phyloP scores from a whole-genome alignment of 2,888 invertebrate species.

The Mylabris sibirica region DNA sequence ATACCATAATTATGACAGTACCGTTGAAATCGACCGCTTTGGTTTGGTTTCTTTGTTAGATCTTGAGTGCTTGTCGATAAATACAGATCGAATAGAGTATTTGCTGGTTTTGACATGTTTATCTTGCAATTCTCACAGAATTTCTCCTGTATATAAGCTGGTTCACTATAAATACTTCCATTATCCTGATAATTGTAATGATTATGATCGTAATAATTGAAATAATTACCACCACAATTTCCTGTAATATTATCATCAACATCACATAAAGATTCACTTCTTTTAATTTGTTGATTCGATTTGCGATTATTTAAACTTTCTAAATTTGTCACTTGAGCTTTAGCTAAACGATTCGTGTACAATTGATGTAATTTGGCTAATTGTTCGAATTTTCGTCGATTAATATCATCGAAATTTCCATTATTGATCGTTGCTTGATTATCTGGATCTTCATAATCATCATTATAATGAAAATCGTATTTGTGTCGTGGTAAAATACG shows the following conservation, averaged over 20 bases:
- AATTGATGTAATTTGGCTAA: slow-evolving; percentile 82
- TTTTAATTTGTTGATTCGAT: slow-evolving; percentile 61
- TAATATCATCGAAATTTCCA: slow-evolving; percentile 55
- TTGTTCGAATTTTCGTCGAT: slow-evolving; percentile 76
- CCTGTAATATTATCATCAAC: slow-evolving; percentile 71
- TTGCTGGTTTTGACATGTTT: slow-evolving; percentile 73
- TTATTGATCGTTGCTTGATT: slow-evolving; percentile 52
- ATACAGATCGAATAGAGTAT: slow-evolving; percentile 67
- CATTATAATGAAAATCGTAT: slow-evolving; percentile 67
- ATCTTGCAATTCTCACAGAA: slow-evolving; percentile 80
- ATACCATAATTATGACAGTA: slow-evolving; percentile 65
- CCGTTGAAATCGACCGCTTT: slow-evolving; percentile 68
- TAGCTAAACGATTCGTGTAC: slow-evolving; percentile 79
- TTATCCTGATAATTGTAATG: slow-evolving; percentile 60
- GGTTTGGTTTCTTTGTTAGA: slow-evolving; percentile 53
- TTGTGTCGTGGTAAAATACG: slow-evolving; percentile 70
- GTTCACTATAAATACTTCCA: slow-evolving; percentile 87
- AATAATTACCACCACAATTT: slow-evolving; percentile 55
- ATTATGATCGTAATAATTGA: slow-evolving; percentile 8
- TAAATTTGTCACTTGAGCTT: slow-evolving; percentile 73
- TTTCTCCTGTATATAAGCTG: slow-evolving; percentile 78
- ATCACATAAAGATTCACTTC: slow-evolving; percentile 70
- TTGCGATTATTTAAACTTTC: slow-evolving; percentile 47
- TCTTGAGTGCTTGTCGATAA: slow-evolving; percentile 66
- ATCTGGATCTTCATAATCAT: slow-evolving; percentile 64